A percentile compares a stretch with the other conserved stretches of the same genome.
Conservation (phyloP, 2,888 invertebrate genomes). For the Stratiomys singularior region DNA sequence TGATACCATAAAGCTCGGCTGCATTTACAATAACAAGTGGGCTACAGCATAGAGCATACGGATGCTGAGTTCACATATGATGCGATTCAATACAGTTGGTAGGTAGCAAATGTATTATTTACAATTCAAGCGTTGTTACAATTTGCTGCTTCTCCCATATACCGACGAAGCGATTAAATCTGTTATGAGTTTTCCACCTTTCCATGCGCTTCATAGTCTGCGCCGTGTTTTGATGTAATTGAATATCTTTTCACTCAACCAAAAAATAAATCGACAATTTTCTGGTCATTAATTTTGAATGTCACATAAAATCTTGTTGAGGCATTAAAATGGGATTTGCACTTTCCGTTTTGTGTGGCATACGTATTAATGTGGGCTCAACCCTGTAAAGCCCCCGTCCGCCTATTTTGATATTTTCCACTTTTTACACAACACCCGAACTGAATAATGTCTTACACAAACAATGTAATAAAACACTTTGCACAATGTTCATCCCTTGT, state of each 20-base stretch:
- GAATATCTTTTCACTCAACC: slow-evolving; percentile 52
- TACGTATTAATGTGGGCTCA: not conserved
- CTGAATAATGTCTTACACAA: slow-evolving; percentile 30
- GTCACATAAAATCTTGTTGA: slow-evolving; percentile 53
- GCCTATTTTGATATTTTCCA: not conserved
- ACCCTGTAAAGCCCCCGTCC: not conserved
- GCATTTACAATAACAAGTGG: not conserved
- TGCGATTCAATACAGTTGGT: not conserved
- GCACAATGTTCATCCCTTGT: slow-evolving; percentile 36
- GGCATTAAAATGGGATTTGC: slow-evolving; percentile 50
- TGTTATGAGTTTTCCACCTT: not conserved
- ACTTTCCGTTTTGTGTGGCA: slow-evolving; percentile 34
- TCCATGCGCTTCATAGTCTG: not conserved
- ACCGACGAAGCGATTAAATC: not conserved
- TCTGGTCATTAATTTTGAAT: slow-evolving; percentile 52
- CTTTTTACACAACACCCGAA: not conserved
- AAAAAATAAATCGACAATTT: slow-evolving; percentile 53
- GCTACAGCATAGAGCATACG: too few relatives aligned
- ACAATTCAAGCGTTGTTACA: not conserved
- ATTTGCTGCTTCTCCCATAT: not conserved
- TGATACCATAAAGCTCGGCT: not conserved
- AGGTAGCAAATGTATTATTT: not conserved
- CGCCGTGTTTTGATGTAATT: slow-evolving; percentile 43
- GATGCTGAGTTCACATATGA: too few relatives aligned
- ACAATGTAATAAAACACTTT: not conserved